These are phyloP conservation scores for Caenorhabditis sp. DNA, from an alignment of 2,888 invertebrate genomes.

Conservation along the genomic window DNA sequence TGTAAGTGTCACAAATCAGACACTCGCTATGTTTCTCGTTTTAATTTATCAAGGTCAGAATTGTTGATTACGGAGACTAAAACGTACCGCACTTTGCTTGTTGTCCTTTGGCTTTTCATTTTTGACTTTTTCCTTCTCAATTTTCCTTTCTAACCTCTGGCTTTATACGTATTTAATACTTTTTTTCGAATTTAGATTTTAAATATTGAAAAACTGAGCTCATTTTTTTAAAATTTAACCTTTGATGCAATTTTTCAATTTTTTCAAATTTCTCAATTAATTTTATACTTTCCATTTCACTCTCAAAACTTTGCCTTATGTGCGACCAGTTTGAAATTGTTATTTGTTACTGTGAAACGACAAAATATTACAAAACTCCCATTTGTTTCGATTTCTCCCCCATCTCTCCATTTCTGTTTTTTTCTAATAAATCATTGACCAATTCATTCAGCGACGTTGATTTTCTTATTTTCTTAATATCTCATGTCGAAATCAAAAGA, in stretches of 20 bases:
- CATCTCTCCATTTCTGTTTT: not conserved
- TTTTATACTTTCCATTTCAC: not conserved
- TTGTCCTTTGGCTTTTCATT: not conserved
- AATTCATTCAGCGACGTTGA: not conserved
- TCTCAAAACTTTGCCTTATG: not conserved
- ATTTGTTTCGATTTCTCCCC: not conserved
- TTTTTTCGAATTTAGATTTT: no score
- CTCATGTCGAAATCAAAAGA: not conserved
- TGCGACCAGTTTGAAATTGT: no score
- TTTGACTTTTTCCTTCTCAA: not conserved
- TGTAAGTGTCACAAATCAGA: conserved; percentile 49
- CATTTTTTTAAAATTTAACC: no score
- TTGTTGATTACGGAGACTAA: conserved; percentile 27
- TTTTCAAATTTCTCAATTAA: not conserved
- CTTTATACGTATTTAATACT: not conserved
- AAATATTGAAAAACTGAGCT: no score
- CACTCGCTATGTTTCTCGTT: conserved; percentile 35
- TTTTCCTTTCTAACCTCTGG: not conserved
- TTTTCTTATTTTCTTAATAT: not conserved
- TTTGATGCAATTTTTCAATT: not conserved
- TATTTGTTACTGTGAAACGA: no score
- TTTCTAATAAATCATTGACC: conserved; percentile 37
- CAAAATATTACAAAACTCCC: no score
- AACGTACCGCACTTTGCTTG: conserved; percentile 17
- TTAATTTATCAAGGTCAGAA: conserved; percentile 46